These are phyloP conservation scores for Meloidogyne chitwoodi DNA, from an alignment of 1,140 invertebrate species.

Conservation along the genomic window DNA sequence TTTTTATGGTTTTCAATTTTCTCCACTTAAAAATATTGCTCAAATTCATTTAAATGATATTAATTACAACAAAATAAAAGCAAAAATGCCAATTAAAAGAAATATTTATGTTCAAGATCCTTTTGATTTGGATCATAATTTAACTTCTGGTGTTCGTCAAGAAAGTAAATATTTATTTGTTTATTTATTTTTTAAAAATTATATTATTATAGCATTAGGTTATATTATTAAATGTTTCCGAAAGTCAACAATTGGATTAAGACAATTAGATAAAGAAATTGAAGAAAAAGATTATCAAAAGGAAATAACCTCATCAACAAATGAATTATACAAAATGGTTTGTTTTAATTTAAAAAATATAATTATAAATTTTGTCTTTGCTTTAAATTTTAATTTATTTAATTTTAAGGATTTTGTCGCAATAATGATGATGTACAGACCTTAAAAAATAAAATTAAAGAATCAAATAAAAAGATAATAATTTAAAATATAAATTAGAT, in stretches of 20 bases:
- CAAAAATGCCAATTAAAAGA: background rate
- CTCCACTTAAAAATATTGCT: background rate
- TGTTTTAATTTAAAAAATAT: too few relatives aligned
- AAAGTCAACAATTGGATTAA: background rate
- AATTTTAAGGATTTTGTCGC: background rate
- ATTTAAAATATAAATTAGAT: too few relatives aligned
- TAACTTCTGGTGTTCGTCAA: slow-evolving; percentile 12
- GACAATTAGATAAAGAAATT: background rate
- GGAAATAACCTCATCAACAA: too few relatives aligned
- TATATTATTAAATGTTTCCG: background rate
- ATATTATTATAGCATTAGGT: background rate
- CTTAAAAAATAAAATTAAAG: background rate
- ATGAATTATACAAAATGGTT: background rate
- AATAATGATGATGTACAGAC: background rate
- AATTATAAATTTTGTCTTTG: too few relatives aligned
- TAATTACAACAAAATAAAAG: background rate
- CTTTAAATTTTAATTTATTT: background rate
- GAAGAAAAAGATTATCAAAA: too few relatives aligned
- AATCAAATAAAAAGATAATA: too few relatives aligned
- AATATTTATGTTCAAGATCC: slow-evolving; percentile 22
- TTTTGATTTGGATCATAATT: slow-evolving; percentile 27
- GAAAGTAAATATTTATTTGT: background rate
- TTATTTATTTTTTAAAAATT: background rate
- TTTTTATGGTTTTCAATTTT: slow-evolving; percentile 13
- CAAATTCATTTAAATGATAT: slow-evolving; percentile 6